These are phyloP conservation scores for Phyllotreta striolata DNA, from an alignment of 2,888 invertebrate genomes.

Conservation along the genomic window DNA sequence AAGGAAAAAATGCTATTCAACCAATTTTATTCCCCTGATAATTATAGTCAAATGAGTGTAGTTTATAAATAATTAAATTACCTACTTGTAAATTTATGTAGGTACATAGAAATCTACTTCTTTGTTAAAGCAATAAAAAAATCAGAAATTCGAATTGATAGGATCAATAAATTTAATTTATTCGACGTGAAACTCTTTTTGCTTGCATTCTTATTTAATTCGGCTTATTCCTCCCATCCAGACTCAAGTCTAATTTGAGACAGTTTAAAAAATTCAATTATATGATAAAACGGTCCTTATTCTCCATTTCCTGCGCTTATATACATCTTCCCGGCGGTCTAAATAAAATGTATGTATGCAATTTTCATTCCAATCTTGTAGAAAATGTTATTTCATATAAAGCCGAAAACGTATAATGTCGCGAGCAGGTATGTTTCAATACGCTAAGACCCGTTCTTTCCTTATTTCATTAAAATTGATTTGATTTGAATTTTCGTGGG, in stretches of 20 bases:
- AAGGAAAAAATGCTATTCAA: too few relatives aligned
- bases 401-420: slow-evolving; percentile 37
- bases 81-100: too few relatives aligned
- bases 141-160: too few relatives aligned
- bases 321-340: slow-evolving; percentile 31
- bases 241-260: neutral
- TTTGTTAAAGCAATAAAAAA: too few relatives aligned
- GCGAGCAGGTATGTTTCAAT: slow-evolving; percentile 40
- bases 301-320: slow-evolving; percentile 25
- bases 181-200: too few relatives aligned
- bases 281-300: slow-evolving; percentile 35
- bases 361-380: slow-evolving; percentile 38
- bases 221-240: too few relatives aligned
- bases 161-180: too few relatives aligned
- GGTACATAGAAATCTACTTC: too few relatives aligned
- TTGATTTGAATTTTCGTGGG: slow-evolving; percentile 20
- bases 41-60: too few relatives aligned
- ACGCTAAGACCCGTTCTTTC: slow-evolving; percentile 32
- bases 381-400: slow-evolving; percentile 38
- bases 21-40: too few relatives aligned
- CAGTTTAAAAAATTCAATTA: slow-evolving; percentile 38
- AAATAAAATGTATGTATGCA: slow-evolving; percentile 41
- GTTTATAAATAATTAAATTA: too few relatives aligned
- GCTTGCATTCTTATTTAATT: too few relatives aligned
- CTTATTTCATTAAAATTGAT: slow-evolving; percentile 26